Base-by-base conservation (phyloP, 2,797 vertebrate genomes). In the Amazonetta brasiliensis region DNA sequence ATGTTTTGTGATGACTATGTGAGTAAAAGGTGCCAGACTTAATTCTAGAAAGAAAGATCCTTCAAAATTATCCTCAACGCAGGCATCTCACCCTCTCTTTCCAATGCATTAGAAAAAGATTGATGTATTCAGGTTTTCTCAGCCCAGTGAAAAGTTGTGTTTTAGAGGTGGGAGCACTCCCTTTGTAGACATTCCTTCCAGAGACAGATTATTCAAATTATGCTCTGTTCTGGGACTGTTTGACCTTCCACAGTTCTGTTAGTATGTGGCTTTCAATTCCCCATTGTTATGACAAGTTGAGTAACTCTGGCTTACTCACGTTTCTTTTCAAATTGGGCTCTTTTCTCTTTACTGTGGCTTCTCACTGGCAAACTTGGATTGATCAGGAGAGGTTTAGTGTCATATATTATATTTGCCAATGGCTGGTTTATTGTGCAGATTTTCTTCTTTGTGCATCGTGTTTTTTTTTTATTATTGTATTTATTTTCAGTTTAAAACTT, bases 401-500 rank as follows among this genome's bases (percentile, higher is more conserved):
- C 54, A 25, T 17, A 20, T 86, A 23, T 79, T 83, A 7, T 30
- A 43, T 82, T 82, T 90, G 62, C 31, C 55, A 87, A 5, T 63
- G 22, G 19, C 50, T 64, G 54, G 5, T 12, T 83, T 48, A 33
- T 28, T 84, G 50, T 80, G 33, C 83, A 48, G 16, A 12, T 44
- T 72, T 26, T 50, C 19, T 73, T 18, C 16, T 84, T 72, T 63
- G 21, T 68, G 66, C 28, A 43, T 60, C 48, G 7, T 30, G 14
- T 62, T 58, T 59, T 44, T 74, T 46, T 44, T 44, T 44, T 20
- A 9, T 46, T 14, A 22, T 56, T 30, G 19, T 82, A 31, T 30
- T 80, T 67, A 6, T 83, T 95, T 87, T 60, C 28, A 44, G 12
- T 56, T 92, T 63, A 81, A 94, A 92, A 72, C 37, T 80, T 91